Evolutionary conservation across 2,113 vertebrate species (phyloP).

Genomic region (Cynopterus brachyotis): DNA sequence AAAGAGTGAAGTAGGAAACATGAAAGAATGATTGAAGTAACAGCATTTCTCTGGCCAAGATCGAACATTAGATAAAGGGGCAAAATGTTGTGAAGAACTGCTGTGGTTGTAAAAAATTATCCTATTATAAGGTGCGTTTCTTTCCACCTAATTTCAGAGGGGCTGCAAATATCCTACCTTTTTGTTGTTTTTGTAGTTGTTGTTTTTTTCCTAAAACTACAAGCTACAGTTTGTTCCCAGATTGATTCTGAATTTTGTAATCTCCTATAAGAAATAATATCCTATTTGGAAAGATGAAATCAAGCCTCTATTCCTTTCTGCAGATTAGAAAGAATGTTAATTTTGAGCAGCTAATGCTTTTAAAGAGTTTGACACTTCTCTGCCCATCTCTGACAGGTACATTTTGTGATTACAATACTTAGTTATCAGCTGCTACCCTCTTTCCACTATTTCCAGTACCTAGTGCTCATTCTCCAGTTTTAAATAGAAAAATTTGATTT

Average conservation of each 20-base stretch:
- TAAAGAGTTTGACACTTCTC: slow-evolving; percentile 21
- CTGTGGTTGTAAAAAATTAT: neutral
- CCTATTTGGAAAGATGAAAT: neutral
- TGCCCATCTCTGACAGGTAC: neutral
- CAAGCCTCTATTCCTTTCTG: neutral
- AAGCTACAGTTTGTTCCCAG: neutral
- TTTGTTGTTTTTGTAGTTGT: neutral
- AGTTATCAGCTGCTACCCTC: neutral
- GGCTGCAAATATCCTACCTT: neutral
- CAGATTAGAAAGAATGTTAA: neutral
- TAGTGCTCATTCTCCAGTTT: neutral
- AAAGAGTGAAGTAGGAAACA: neutral
- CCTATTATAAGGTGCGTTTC: neutral
- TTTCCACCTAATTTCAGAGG: neutral
- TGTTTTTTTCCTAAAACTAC: neutral
- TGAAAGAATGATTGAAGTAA: neutral
- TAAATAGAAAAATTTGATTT: slow-evolving; percentile 28
- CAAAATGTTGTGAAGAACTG: neutral
- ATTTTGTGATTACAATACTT: slow-evolving; percentile 33
- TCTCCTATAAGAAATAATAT: neutral
- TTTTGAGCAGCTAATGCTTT: slow-evolving; percentile 43
- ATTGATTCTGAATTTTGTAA: neutral
- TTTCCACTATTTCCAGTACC: neutral
- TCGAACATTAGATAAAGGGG: neutral
- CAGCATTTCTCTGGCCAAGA: neutral